Conservation (phyloP, 2,113 vertebrate genomes). For the Periophthalmodon schlosseri region DNA sequence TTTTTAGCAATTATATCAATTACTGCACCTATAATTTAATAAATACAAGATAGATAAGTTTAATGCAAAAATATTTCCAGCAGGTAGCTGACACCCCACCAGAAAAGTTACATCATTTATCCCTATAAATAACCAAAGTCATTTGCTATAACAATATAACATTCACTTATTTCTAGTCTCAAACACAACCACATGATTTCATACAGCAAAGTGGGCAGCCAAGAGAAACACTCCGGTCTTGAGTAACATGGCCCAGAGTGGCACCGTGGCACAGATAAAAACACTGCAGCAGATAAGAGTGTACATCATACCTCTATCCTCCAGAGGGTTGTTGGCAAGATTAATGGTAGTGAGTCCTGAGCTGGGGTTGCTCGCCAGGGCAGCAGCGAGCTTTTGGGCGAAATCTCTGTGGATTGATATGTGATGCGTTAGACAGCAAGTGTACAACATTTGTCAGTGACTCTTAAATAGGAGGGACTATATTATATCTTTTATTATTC, state of each 20-base stretch:
- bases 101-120: too few species aligned
- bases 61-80: too few species aligned
- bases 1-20: too few species aligned
- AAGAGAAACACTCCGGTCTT: background rate
- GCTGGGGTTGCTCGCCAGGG: slow-evolving; percentile 87
- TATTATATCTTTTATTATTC: background rate
- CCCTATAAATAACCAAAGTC: background rate
- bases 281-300: slow-evolving; percentile 7
- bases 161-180: background rate
- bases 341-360: slow-evolving; percentile 94
- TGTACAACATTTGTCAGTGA: background rate
- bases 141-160: background rate
- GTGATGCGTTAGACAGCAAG: background rate
- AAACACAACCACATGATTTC: background rate
- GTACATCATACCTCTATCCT: slow-evolving; percentile 88
- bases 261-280: slow-evolving; percentile 1
- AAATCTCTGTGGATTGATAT: slow-evolving; percentile 82
- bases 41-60: too few species aligned
- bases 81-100: too few species aligned
- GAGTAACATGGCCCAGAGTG: background rate
- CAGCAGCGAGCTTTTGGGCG: slow-evolving; percentile 91
- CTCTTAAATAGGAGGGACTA: background rate
- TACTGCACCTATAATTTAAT: too few species aligned
- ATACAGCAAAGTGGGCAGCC: background rate
- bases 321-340: slow-evolving; percentile 93